These are phyloP conservation scores for Gonioctena quinquepunctata DNA, from an alignment of 1,140 invertebrate genomes.

Conservation along the genomic window DNA sequence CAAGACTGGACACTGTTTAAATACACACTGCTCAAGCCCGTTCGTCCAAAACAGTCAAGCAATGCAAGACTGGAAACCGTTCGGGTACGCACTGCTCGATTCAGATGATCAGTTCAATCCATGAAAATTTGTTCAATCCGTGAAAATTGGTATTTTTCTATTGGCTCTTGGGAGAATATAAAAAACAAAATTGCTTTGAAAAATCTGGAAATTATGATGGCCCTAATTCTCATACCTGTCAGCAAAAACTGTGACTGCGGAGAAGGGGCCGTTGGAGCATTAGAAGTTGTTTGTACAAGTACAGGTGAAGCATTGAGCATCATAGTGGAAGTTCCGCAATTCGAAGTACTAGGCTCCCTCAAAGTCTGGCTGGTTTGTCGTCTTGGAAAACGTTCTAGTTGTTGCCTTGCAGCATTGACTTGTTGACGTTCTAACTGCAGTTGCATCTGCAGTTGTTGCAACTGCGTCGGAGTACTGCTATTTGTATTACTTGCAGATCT, in stretches of 20 bases:
- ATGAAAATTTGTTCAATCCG: too few relatives aligned
- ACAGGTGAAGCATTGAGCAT: slow-evolving; percentile 48
- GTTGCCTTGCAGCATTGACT: slow-evolving; percentile 79
- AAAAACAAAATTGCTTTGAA: too few relatives aligned
- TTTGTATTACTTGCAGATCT: slow-evolving; percentile 64
- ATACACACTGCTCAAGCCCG: too few relatives aligned
- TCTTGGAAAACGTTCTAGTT: slow-evolving; percentile 83
- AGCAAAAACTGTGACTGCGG: slow-evolving; percentile 50
- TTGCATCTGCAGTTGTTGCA: slow-evolving; percentile 90
- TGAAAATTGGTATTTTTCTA: too few relatives aligned
- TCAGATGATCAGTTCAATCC: too few relatives aligned
- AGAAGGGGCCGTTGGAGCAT: slow-evolving; percentile 38
- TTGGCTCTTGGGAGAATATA: too few relatives aligned
- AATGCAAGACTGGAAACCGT: too few relatives aligned
- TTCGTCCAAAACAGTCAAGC: too few relatives aligned
- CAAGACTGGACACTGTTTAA: too few relatives aligned
- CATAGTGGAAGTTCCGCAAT: slow-evolving; percentile 45
- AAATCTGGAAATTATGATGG: too few relatives aligned
- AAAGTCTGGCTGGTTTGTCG: slow-evolving; percentile 62
- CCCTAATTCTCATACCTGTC: slow-evolving; percentile 29
- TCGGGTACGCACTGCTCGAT: too few relatives aligned
- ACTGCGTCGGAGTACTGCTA: slow-evolving; percentile 70
- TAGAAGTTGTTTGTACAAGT: slow-evolving; percentile 39
- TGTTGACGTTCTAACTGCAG: slow-evolving; percentile 85
- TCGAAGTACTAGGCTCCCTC: slow-evolving; percentile 39